Evolutionary conservation across 2,797 vertebrate genomes (phyloP), one percentile per base, ranked within the genome.

Genomic region (Clarias platycephalus): DNA sequence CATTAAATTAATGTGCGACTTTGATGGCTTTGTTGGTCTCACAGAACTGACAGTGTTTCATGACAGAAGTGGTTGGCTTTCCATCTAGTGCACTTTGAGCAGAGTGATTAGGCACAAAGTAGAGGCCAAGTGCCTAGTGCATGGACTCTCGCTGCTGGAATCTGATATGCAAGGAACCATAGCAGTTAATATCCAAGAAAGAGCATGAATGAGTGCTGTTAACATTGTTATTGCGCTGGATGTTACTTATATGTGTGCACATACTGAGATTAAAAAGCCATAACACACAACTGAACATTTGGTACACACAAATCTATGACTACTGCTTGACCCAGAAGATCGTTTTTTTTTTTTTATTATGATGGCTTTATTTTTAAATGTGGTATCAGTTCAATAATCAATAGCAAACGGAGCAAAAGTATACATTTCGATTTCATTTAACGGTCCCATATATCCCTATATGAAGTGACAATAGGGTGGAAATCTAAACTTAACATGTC

Each of bases 1-100:
- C 71, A 82, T 88, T 88, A 87, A 86, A 83, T 81, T 34, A 88
- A 88, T 84, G 85, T 79, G 83, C 37, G 76, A 82, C 28, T 86
- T 85, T 87, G 82, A 88, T 86, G 83, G 81, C 76, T 87, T 74
- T 72, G 64, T 60, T 44, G 83, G 78, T 67, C 78, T 80, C 62
- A 31, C 62, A 44, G 78, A 80, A 28, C 62, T 67, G 62, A 80
- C 78, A 83, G 86, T 76, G 80, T 79, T 88, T 79, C 58, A 68
- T 84, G 82, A 87, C 83, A 81, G 72, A 78, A 86, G 40, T 26
- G 71, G 80, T 78, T 28, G 13, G 49, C 64, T 83, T 86, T 71
- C 60, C 68, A 71, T 81, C 40, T 20, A 6, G 16, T 74, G 67
- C 49, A 57, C 70, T 78, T 83, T 82, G 49, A 85, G 66, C 40